Evolutionary conservation across 1,140 invertebrate species (phyloP).

Genomic region (Pachypsylla venusta): DNA sequence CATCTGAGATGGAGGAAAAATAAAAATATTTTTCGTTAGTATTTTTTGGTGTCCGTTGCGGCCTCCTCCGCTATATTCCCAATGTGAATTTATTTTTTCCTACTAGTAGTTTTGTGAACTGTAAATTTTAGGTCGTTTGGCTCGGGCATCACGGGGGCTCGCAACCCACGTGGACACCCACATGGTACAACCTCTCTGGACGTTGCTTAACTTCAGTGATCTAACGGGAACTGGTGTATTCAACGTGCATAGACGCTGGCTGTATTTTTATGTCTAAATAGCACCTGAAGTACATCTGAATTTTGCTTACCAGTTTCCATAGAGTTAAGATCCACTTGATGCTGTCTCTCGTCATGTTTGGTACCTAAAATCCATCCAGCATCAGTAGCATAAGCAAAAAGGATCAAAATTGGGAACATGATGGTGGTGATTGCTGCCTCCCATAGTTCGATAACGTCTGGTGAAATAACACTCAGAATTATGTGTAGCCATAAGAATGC

Average conservation of each 20-base stretch:
- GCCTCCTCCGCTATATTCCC: constrained; percentile 1
- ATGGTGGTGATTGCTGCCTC: constrained; percentile 44
- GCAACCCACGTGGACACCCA: background rate
- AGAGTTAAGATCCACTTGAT: constrained; percentile 34
- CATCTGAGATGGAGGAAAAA: constrained; percentile 29
- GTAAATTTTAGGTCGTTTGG: background rate
- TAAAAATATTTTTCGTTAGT: no score
- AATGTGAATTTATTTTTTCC: background rate
- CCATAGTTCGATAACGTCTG: constrained; percentile 42
- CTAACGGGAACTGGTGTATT: no score
- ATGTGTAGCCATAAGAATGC: constrained; percentile 50
- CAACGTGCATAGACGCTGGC: no score
- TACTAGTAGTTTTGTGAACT: background rate
- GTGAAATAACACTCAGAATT: constrained; percentile 35
- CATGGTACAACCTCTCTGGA: no score
- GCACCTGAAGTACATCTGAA: constrained; percentile 5
- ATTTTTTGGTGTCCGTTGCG: no score
- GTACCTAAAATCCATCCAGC: constrained; percentile 26
- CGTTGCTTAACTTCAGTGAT: no score
- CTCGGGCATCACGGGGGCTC: background rate
- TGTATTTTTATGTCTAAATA: background rate
- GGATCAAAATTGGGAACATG: constrained; percentile 40
- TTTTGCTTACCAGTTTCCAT: constrained; percentile 17
- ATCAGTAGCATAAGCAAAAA: constrained; percentile 39
- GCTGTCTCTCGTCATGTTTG: constrained; percentile 25